phyloP scores from a whole-genome alignment of 2,797 vertebrate species.

The Eidolon dupreanum region DNA sequence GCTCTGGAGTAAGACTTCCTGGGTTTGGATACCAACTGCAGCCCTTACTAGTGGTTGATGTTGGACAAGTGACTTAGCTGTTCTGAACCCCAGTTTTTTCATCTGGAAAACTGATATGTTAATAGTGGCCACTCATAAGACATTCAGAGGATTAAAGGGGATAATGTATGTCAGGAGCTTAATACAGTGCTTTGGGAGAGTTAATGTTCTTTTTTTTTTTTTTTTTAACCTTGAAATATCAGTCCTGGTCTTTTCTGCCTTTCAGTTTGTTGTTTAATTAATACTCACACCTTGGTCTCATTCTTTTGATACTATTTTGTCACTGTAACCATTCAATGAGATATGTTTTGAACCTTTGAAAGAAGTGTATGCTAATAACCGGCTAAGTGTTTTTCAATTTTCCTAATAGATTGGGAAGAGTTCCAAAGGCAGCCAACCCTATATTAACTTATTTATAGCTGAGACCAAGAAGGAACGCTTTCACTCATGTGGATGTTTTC shows the following conservation, averaged over 20 bases:
- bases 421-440: neutral
- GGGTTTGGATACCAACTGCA: neutral
- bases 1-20: neutral
- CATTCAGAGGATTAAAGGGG: conserved; percentile 8
- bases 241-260: neutral
- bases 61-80: neutral
- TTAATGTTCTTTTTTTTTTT: neutral
- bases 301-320: neutral
- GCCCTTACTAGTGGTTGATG: neutral
- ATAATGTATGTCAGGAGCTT: neutral
- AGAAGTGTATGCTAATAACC: neutral
- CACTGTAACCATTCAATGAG: neutral
- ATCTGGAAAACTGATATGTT: conserved; percentile 18
- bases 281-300: neutral
- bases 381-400: neutral
- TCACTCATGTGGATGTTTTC: neutral
- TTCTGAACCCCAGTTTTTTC: neutral
- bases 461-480: neutral
- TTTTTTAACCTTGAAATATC: neutral
- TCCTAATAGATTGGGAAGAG: neutral
- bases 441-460: neutral
- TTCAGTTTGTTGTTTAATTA: neutral
- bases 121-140: neutral
- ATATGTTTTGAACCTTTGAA: neutral
- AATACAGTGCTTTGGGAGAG: neutral